Evolutionary conservation across 2,113 vertebrate species (phyloP), one percentile per base, ranked within the genome.

Genomic region (Microcebus tavaratra): DNA sequence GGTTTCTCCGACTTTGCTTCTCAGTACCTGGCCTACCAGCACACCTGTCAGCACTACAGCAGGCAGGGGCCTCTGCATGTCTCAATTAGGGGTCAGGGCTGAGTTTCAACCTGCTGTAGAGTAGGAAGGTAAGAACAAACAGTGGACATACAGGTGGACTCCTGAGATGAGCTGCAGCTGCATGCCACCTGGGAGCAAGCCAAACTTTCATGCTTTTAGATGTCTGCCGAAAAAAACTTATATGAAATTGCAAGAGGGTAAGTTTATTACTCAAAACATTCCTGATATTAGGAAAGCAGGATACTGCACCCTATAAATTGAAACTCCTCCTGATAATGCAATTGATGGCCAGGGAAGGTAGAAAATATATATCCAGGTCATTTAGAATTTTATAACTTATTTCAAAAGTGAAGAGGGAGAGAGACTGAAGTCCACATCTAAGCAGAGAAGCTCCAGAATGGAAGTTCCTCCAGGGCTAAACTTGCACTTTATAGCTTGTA

Each of bases 81-180:
- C 70, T 72, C 39, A 65, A 68, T 73, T 55, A 48, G 63, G 31
- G 83, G 31, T 14, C 0, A 67, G 50, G 63, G 7, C 78, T 91
- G 80, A 31, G 36, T 39, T 27, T 48, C 63, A 21, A 36, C 81
- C 6, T 67, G n/a, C 75, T 61, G 17, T 25, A 15, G 48, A 63
- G 5, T 0, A 63, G n/a, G 23, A 59, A 59, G 25, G 2, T 8
- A 70, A 59, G 15, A 55, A 39, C 6, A 8, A 61, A n/a, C 20
- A 8, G 17, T 29, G 3, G 21, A 2, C 8, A 10, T 6, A 31
- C 0, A 5, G 61, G 21, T 8, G 1, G 25, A 3, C 21, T 36
- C 45, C 29, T 42, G 70, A 80, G 87, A 48, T 10, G 13, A 45
- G 75, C 53, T 10, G 23, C 23, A 42, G 21, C 15, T 20, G 1